A percentile compares a stretch with the other conserved stretches of the same genome.
Evolutionary conservation across 2,113 vertebrate genomes (phyloP).

Genomic region (Thamnaconus septentrionalis): DNA sequence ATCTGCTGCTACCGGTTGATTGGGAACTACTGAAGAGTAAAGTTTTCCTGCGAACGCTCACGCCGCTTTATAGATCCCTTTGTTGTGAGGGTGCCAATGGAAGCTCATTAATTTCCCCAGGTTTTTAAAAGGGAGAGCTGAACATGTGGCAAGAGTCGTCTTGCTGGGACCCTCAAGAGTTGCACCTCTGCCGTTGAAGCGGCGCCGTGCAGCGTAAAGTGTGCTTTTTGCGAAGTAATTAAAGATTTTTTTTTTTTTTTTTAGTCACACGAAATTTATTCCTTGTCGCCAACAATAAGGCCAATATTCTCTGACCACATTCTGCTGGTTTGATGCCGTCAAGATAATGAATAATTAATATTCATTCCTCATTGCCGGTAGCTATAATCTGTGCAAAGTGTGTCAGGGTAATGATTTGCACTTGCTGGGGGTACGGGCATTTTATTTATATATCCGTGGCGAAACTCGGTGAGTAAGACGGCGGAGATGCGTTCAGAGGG

Average conservation of each 20-base stretch:
- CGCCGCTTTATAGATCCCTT: conserved; percentile 76
- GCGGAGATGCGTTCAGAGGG: conserved; percentile 17
- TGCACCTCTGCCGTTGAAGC: conserved; percentile 72
- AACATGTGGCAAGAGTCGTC: conserved; percentile 77
- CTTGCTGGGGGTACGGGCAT: background rate
- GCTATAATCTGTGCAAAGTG: background rate
- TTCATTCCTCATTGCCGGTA: background rate
- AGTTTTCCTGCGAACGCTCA: conserved; percentile 74
- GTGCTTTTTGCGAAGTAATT: conserved; percentile 59
- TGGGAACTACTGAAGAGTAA: conserved; percentile 77
- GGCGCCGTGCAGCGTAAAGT: conserved; percentile 72
- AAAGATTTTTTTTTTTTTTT: conserved; percentile 23
- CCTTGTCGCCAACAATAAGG: background rate
- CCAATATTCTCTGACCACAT: too few species aligned
- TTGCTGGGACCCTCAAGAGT: conserved; percentile 70
- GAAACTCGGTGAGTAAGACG: background rate
- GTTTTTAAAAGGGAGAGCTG: conserved; percentile 74
- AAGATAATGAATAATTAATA: background rate
- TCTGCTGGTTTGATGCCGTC: background rate
- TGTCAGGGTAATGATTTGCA: conserved; percentile 5
- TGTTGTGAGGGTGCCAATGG: conserved; percentile 76
- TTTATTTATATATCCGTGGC: background rate
- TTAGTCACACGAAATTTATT: conserved; percentile 4
- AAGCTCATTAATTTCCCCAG: conserved; percentile 79
- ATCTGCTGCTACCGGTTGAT: conserved; percentile 75